Percentiles rank a stretch among this genome's conserved stretches.
Evolutionary conservation across 2,113 vertebrate genomes (phyloP).

Genomic region (Oncorhynchus kisutch): DNA sequence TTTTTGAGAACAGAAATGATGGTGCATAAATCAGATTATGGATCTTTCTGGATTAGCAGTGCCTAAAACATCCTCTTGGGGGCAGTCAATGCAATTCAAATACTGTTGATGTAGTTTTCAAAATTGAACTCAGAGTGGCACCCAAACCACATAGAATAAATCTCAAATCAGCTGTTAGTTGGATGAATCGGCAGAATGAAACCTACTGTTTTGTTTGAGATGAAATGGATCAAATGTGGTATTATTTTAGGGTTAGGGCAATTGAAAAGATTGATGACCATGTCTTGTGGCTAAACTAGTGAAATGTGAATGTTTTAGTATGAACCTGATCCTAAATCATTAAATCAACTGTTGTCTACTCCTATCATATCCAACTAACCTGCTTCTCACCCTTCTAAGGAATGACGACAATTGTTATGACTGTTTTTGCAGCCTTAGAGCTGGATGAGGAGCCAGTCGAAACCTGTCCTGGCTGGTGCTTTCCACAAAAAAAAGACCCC

Average conservation of each 20-base stretch:
- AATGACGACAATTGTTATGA: constrained; percentile 62
- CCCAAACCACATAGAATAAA: constrained; percentile 6
- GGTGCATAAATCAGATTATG: background rate
- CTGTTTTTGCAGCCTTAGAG: background rate
- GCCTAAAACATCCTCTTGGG: constrained; percentile 3
- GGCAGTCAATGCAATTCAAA: background rate
- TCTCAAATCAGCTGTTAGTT: background rate
- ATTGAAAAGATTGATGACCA: background rate
- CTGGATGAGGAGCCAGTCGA: constrained; percentile 6
- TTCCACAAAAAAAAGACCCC: constrained; percentile 2
- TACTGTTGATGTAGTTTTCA: constrained; percentile 21
- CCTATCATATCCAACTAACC: constrained; percentile 27
- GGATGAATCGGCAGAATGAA: background rate
- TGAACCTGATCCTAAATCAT: background rate
- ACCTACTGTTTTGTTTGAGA: background rate
- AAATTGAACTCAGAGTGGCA: constrained; percentile 40
- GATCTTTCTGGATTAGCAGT: background rate
- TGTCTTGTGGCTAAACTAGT: too few species aligned
- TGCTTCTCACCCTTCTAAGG: constrained; percentile 45
- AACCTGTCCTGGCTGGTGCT: constrained; percentile 16
- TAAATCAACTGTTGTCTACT: background rate
- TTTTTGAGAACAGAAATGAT: background rate
- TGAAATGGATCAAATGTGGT: background rate
- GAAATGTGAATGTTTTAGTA: background rate
- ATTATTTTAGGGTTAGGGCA: too few species aligned